Evolutionary conservation across 1,140 invertebrate genomes (phyloP).

Genomic region (Drosophila repletoides): DNA sequence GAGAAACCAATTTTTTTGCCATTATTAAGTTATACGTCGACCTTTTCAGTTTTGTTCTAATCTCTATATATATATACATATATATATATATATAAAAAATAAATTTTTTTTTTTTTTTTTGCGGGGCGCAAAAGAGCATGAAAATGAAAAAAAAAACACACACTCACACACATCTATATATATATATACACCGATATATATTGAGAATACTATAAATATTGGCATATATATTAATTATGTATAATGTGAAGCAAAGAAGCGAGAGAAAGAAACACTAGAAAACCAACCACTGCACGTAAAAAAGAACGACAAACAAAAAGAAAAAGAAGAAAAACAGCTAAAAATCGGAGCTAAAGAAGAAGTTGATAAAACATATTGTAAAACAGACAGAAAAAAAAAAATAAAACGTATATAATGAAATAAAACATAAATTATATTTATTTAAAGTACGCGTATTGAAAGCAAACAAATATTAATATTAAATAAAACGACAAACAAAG

Average conservation of each 20-base stretch:
- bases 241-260: constrained; percentile 40
- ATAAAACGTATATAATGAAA: constrained; percentile 56
- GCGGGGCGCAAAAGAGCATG: constrained; percentile 29
- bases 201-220: constrained; percentile 69
- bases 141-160: constrained; percentile 39
- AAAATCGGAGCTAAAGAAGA: constrained; percentile 15
- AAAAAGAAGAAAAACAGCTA: constrained; percentile 33
- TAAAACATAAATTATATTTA: constrained; percentile 79
- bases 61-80: too few species aligned
- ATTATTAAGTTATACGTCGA: constrained; percentile 72
- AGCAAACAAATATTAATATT: constrained; percentile 81
- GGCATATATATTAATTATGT: constrained; percentile 72
- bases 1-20: constrained; percentile 65
- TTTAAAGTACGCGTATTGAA: constrained; percentile 80
- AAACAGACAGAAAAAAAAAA: constrained; percentile 41
- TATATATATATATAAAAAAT: too few species aligned
- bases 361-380: constrained; percentile 71
- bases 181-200: constrained; percentile 50
- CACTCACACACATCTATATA: constrained; percentile 39
- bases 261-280: constrained; percentile 53
- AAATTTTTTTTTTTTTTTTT: constrained; percentile 53
- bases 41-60: constrained; percentile 54
- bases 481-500: constrained; percentile 76
- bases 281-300: constrained; percentile 34
- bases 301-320: constrained; percentile 16